These are phyloP conservation scores for Anneissia japonica DNA, from an alignment of 35 echinoderm and acorn worm genomes.

Conservation along the genomic window DNA sequence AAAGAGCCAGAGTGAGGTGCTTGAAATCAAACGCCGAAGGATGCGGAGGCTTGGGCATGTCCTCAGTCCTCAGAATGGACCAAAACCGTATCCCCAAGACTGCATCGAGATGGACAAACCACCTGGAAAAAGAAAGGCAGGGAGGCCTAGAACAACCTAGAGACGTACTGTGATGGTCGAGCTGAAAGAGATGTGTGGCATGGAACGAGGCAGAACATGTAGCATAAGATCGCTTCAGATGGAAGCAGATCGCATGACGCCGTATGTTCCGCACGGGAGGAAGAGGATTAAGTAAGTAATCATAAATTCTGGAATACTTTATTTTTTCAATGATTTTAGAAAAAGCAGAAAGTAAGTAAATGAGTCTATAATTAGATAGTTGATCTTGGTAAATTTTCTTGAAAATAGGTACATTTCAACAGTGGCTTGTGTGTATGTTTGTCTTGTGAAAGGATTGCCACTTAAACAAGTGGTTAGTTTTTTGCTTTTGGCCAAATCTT, in stretches of 20 bases:
- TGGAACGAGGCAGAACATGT: constrained; percentile 4
- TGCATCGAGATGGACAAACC: not conserved
- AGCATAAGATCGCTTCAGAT: not conserved
- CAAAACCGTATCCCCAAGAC: not conserved
- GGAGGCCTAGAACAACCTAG: constrained; percentile 5
- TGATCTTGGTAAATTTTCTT: too few relatives aligned
- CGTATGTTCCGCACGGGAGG: not conserved
- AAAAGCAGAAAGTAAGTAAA: too few relatives aligned
- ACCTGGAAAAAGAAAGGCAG: not conserved
- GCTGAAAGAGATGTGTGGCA: not conserved
- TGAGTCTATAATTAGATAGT: too few relatives aligned
- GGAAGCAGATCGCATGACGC: not conserved
- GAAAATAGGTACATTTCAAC: too few relatives aligned
- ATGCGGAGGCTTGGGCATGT: not conserved
- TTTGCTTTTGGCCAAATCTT: too few relatives aligned
- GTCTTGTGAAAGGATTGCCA: too few relatives aligned
- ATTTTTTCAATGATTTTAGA: too few relatives aligned
- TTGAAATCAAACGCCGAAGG: not conserved
- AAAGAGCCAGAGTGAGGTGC: too few relatives aligned
- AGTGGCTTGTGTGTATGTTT: too few relatives aligned
- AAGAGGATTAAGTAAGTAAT: not conserved
- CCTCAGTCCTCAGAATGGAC: not conserved
- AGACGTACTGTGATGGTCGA: constrained; percentile 11
- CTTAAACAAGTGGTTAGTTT: too few relatives aligned
- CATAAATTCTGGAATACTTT: too few relatives aligned